These are phyloP conservation scores for Exephanes ischioxanthus DNA, from an alignment of 2,888 invertebrate genomes.

Conservation along the genomic window DNA sequence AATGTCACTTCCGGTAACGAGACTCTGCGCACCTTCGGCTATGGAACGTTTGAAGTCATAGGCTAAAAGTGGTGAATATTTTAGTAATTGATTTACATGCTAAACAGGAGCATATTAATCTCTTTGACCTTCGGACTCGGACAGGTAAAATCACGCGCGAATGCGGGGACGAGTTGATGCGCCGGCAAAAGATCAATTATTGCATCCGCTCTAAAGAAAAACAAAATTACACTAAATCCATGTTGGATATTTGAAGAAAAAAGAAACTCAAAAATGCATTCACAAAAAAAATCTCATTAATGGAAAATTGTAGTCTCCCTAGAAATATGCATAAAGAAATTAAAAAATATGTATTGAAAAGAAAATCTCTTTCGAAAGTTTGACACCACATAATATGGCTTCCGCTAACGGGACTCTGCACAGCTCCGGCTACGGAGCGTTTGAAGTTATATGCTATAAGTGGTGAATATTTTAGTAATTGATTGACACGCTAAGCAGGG, in stretches of 20 bases:
- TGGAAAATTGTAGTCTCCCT: background rate
- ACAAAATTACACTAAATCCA: background rate
- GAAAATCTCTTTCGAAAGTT: too few relatives aligned
- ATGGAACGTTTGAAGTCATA: too few relatives aligned
- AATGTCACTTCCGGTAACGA: background rate
- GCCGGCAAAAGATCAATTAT: background rate
- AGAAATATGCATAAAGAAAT: background rate
- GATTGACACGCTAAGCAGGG: background rate
- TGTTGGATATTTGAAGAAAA: background rate
- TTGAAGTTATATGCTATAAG: background rate
- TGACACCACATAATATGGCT: too few relatives aligned
- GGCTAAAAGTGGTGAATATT: too few relatives aligned
- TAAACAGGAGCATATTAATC: too few relatives aligned
- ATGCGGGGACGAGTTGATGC: background rate
- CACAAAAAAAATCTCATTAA: background rate
- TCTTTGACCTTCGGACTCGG: background rate
- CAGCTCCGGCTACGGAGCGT: background rate
- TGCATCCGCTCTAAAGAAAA: background rate
- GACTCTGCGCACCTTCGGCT: too few relatives aligned
- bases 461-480: background rate
- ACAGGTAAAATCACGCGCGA: background rate
- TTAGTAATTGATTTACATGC: too few relatives aligned
- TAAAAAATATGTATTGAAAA: too few relatives aligned
- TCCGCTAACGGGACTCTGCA: too few relatives aligned
- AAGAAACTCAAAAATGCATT: background rate